Percentiles rank a stretch among this genome's conserved stretches.
Evolutionary conservation across 2,113 vertebrate genomes (phyloP).

Genomic region (Esox niger): DNA sequence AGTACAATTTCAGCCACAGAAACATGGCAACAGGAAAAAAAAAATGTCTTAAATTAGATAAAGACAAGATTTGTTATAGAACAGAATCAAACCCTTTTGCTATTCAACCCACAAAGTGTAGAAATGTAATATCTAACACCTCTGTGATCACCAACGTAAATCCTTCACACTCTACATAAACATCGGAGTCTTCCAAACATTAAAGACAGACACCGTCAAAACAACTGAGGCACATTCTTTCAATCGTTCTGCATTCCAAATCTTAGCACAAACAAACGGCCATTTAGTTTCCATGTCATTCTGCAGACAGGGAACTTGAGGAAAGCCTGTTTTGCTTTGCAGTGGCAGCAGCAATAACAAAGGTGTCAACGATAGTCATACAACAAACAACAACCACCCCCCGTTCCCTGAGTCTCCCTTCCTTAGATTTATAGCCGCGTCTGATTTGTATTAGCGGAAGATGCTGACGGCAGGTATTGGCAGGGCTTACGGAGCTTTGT

Average conservation of each 20-base stretch:
- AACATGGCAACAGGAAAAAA: not conserved
- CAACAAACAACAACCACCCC: not conserved
- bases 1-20: conserved; percentile 33
- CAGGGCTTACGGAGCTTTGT: conserved; percentile 22
- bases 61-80: conserved; percentile 5
- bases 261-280: too few relatives aligned
- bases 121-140: not conserved
- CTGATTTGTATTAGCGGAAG: conserved; percentile 37
- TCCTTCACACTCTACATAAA: not conserved
- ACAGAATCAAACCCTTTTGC: too few relatives aligned
- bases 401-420: not conserved
- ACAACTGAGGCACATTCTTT: too few relatives aligned
- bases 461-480: conserved; percentile 35
- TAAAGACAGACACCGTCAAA: too few relatives aligned
- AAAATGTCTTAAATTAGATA: conserved; percentile 45
- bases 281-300: too few relatives aligned
- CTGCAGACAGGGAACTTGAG: too few relatives aligned
- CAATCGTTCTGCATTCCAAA: too few relatives aligned
- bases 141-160: too few relatives aligned
- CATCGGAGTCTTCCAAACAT: not conserved
- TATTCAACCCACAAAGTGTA: not conserved
- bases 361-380: conserved; percentile 8
- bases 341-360: conserved; percentile 5
- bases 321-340: too few relatives aligned
- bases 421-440: conserved; percentile 25